These are phyloP conservation scores for Tinamus major DNA, from an alignment of 2,797 vertebrate genomes.

Conservation along the genomic window DNA sequence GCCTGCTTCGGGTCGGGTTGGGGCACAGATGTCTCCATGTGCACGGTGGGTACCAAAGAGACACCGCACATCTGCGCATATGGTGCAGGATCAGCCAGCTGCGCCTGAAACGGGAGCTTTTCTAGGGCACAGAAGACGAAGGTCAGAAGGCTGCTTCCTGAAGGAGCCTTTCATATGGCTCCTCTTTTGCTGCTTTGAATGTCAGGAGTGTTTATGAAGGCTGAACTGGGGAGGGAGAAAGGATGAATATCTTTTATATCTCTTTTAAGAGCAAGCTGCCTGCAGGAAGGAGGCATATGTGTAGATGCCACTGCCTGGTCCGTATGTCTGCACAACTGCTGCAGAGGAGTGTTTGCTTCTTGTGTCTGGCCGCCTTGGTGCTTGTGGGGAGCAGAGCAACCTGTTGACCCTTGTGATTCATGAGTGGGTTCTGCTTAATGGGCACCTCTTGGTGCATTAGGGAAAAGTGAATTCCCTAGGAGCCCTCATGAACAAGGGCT, in stretches of 20 bases:
- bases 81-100: conserved; percentile 23
- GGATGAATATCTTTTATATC: background rate
- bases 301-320: accelerated
- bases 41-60: background rate
- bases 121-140: conserved; percentile 16
- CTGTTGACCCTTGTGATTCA: background rate
- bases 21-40: background rate
- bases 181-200: background rate
- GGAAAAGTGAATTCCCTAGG: background rate
- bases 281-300: background rate
- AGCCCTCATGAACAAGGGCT: background rate
- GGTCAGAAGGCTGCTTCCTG: conserved; percentile 38
- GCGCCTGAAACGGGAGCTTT: background rate
- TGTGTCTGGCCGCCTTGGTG: background rate
- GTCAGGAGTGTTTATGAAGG: conserved; percentile 6
- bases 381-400: background rate
- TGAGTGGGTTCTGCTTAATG: background rate
- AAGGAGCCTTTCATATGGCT: conserved; percentile 26
- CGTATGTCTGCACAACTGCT: background rate
- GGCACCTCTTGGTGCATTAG: background rate
- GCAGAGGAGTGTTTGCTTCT: background rate
- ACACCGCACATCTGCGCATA: conserved; percentile 17
- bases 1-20: background rate
- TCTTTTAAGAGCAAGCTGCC: background rate
- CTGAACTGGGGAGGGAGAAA: background rate